Evolutionary conservation across 1,140 invertebrate genomes (phyloP).

Genomic region (Temnothorax nylanderi): DNA sequence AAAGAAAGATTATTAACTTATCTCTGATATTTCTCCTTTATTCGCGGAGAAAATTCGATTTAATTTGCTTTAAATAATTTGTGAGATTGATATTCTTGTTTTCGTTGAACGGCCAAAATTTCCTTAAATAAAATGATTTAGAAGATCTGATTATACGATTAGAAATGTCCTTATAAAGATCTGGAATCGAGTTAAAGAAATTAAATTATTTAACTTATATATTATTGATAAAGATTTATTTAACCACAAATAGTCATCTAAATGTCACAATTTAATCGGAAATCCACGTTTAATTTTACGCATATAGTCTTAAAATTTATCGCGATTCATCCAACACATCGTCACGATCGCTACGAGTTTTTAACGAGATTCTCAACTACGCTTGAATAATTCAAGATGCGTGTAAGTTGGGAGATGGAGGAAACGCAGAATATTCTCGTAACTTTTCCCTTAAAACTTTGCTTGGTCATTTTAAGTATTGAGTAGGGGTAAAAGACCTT

Average conservation of each 20-base stretch:
- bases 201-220: neutral
- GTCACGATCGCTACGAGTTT: neutral
- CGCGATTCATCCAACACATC: neutral
- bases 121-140: neutral
- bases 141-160: neutral
- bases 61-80: conserved; percentile 33
- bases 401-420: neutral
- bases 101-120: neutral
- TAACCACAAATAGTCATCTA: neutral
- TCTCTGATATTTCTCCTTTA: neutral
- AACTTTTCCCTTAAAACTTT: conserved; percentile 41
- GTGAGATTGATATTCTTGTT: neutral
- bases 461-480: conserved; percentile 32
- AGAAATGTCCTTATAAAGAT: neutral
- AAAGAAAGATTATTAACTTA: neutral
- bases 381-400: conserved; percentile 28
- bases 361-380: neutral
- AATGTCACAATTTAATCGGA: neutral
- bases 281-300: neutral
- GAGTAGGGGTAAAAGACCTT: neutral
- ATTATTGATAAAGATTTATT: neutral
- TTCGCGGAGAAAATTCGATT: neutral
- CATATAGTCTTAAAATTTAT: neutral
- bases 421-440: neutral
- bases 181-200: neutral